Base-by-base conservation (phyloP, 2,888 invertebrate species). In the Brachyptera putata region DNA sequence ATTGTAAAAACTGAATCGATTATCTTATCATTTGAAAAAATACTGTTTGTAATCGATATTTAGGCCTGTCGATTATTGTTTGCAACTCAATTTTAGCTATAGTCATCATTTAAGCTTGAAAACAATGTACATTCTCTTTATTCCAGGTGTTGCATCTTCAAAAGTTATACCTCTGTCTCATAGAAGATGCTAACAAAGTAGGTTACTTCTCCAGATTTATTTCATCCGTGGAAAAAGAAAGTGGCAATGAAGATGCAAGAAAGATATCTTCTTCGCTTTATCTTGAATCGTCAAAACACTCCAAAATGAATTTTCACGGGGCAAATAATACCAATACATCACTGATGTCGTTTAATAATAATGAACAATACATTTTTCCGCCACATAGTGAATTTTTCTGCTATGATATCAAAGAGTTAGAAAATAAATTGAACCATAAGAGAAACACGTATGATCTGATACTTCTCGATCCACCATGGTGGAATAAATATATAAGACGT, bases 381-480 rank as follows among this genome's bases (percentile, higher is more conserved):
- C 72, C 78, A 59, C 77, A 80, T 46, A 84, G 83, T 64, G 77
- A 74, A 73, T 91, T 87, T 74, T 85, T 76, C 70, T 86, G 85
- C 66, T 84, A 85, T 71, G 80, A 84, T 67, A 79, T 89, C 66
- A 77, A 76, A 16, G 77, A 84, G 65, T 46, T 46, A 24, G 46
- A 18, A 22, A 46, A 11, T 30, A 30, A 5, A 5, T 11, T 30
- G 30, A 11, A 30, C 30, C 30, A 30, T 11, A 30, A 30, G 7
- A 30, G 11, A 5, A 30, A 30, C 11, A 30, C 11, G 30, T 96
- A 82, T 79, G 90, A 95, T 73, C 77, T 95, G 57, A 80, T 98
- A 56, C 75, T 96, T 16, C 78, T 95, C 66, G 98, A 98, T 77
- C 97, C 97, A 30, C 96, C 97, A 0, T 98, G 97, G 97, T 86